Base-by-base conservation (phyloP, 1,140 invertebrate species). In the Dufourea novaeangliae region DNA sequence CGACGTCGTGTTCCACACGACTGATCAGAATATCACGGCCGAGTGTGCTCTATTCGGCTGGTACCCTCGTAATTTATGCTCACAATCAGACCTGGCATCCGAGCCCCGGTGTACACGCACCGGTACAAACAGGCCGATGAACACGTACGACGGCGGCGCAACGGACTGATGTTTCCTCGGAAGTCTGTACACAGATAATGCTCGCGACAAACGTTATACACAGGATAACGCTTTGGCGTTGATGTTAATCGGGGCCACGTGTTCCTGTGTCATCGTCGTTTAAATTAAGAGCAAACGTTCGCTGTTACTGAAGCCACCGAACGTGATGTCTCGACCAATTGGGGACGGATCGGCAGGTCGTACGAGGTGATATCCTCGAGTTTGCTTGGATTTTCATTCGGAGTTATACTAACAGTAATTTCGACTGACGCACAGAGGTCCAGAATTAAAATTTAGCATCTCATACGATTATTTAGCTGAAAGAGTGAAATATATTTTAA, bases 21-120 rank as follows among this genome's bases (percentile, higher is more conserved):
- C 44, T 79, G 80, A 78, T 61, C 63, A 71, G 56, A 82, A 70
- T 59, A 69, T 32, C 41, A 67, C 39, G 54, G 39, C 44, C 67
- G 68, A 68, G 68, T 46, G 76, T 83, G 68, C 68, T 71, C 81
- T 27, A 67, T 69, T 78, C 56, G 61, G 37, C 46, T 27, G 41
- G 67, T 84, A 57, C 22, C n/a, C 61, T 52, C 70, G 46, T 84
- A 84, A 85, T 85, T 85, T 83, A 81, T 81, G 78, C 52, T 66
- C 59, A 32, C 61, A 66, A 54, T 54, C 61, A 66, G 69, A 78
- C 78, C n/a, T 25, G 61, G 32, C 52, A 84, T 61, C 54, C 62
- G 74, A n/a, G n/a, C 57, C 57, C 63, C 62, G 29, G 54, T 66
- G 44, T 67, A 52, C 74, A 71, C 22, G 27, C 20, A 50, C 37